A percentile compares a stretch with the other conserved stretches of the same genome.
Conservation (phyloP, 2,797 vertebrate species). For the Cossypha caffra region DNA sequence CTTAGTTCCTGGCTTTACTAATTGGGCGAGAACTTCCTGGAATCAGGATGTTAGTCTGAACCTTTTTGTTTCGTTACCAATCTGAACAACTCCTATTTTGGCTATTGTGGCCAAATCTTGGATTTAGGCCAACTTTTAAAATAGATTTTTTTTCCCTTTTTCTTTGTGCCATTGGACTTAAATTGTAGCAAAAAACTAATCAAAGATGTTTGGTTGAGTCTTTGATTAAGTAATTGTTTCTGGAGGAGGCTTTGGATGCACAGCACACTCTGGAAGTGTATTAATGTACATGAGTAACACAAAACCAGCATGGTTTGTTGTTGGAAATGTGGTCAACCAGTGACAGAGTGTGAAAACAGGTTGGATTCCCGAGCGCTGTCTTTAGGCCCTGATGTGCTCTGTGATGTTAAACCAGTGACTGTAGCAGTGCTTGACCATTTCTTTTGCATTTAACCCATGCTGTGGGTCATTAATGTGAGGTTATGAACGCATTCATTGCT, state of each 20-base stretch:
- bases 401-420: not conserved
- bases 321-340: slow-evolving; percentile 3
- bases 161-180: not conserved
- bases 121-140: not conserved
- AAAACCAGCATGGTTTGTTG: not conserved
- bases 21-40: slow-evolving; percentile 70
- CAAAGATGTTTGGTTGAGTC: not conserved
- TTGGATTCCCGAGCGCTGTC: not conserved
- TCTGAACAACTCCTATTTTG: slow-evolving; percentile 58
- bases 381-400: not conserved
- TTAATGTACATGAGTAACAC: not conserved
- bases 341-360: not conserved
- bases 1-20: slow-evolving; percentile 57
- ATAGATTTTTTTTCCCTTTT: not conserved
- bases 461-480: not conserved
- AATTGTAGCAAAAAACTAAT: not conserved
- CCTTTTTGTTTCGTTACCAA: slow-evolving; percentile 52
- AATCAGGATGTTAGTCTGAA: slow-evolving; percentile 46
- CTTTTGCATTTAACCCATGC: not conserved
- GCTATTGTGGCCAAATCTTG: not conserved
- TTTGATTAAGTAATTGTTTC: not conserved
- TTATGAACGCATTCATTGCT: not conserved
- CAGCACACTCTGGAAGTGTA: not conserved
- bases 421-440: not conserved
- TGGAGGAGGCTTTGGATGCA: not conserved